Base-by-base conservation (phyloP, 2,797 vertebrate species). In the Cossypha polioptera region DNA sequence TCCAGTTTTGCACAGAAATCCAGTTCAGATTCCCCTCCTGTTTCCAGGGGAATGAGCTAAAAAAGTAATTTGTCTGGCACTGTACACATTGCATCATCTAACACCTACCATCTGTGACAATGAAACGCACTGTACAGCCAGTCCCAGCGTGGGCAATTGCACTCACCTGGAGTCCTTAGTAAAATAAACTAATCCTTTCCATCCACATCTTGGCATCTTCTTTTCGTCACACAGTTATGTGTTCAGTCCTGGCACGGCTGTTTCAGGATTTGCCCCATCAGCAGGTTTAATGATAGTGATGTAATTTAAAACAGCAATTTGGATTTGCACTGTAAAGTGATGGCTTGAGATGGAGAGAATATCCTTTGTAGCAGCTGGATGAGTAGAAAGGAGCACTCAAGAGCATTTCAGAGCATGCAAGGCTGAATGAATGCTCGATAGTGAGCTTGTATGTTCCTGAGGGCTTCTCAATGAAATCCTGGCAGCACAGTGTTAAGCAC, bases 81-180 rank as follows among this genome's bases (percentile, higher is more conserved):
- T 1, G 2, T 93, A 38, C 72, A 77, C 83, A 94, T 91, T 95
- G 92, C 96, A 88, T 96, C 95, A 96, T 95, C 92, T 95, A 94
- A 96, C 91, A 96, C 93, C 94, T 97, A 95, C 90, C 92, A 90
- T 89, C 86, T 96, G 90, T 91, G 92, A 96, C 94, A 97, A 95
- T 94, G 95, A 79, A 95, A 92, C 79, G 91, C 82, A 81, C 79
- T 94, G 92, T 94, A 76, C 14, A 7, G 85, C 87, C 69, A 38
- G 87, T 95, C 95, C 92, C 95, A 90, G 80, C 0, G 19, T 29
- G 21, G 90, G 93, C 89, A 92, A 95, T 96, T 92, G 80, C 93
- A 88, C 93, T 91, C 90, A 96, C 92, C 92, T 96, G 93, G 66
- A 85, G 66, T 66, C 90, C 91, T 93, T 42, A 53, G 36, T 26